Conservation (phyloP, 2,797 vertebrate genomes). For the Lutjanus campechanus region DNA sequence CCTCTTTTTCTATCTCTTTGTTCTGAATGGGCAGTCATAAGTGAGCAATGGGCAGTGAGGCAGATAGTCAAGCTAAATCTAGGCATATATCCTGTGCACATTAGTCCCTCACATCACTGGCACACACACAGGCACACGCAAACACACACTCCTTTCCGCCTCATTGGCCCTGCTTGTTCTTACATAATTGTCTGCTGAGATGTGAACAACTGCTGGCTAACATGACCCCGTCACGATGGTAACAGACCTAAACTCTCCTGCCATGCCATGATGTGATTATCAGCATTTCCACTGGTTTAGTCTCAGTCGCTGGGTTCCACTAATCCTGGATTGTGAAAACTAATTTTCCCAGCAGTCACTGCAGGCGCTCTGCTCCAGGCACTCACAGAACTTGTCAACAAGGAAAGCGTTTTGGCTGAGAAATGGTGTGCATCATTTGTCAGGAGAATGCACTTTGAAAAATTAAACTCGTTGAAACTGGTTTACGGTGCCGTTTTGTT, state of each 20-base stretch:
- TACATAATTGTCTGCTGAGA: constrained; percentile 59
- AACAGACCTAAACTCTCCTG: constrained; percentile 40
- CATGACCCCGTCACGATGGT: constrained; percentile 35
- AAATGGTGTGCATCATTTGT: neutral
- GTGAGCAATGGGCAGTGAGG: constrained; percentile 48
- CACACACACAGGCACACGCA: constrained; percentile 1
- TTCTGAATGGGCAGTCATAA: constrained; percentile 51
- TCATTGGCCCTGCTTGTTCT: constrained; percentile 60
- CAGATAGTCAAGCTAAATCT: constrained; percentile 37
- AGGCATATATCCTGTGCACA: constrained; percentile 34
- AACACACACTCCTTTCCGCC: constrained; percentile 41
- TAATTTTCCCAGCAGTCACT: constrained; percentile 35
- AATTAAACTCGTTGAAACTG: neutral
- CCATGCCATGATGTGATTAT: constrained; percentile 19
- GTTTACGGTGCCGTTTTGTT: neutral
- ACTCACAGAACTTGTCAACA: neutral
- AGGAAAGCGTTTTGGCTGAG: neutral
- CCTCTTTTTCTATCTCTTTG: constrained; percentile 33
- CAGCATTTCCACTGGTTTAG: constrained; percentile 17
- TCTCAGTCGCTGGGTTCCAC: constrained; percentile 5
- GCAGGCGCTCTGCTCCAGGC: neutral
- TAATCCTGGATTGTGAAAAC: constrained; percentile 37
- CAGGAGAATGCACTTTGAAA: neutral
- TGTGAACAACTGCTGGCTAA: constrained; percentile 42
- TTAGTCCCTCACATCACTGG: constrained; percentile 18